These are phyloP conservation scores for Brachyhypopomus gauderio DNA, from an alignment of 2,113 vertebrate genomes.

Conservation along the genomic window DNA sequence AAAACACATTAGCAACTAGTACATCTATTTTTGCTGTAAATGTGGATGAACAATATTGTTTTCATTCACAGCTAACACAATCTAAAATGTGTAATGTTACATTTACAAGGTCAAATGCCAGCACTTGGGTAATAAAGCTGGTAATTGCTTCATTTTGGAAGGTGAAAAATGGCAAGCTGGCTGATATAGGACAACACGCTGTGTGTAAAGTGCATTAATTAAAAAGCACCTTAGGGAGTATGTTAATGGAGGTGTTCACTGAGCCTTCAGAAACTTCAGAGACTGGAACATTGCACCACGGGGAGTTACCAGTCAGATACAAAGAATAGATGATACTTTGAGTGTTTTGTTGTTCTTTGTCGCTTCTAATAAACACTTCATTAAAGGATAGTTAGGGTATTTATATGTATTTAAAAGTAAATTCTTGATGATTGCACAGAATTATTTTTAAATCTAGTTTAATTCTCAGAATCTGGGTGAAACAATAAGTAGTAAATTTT, in stretches of 20 bases:
- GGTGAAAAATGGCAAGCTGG: constrained; percentile 33
- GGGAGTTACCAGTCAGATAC: constrained; percentile 22
- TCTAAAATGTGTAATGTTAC: background rate
- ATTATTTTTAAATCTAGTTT: too few species aligned
- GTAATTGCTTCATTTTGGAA: constrained; percentile 61
- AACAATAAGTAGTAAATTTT: too few species aligned
- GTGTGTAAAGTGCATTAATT: constrained; percentile 55
- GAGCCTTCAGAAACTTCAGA: constrained; percentile 50
- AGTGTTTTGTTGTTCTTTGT: background rate
- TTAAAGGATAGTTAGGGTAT: background rate
- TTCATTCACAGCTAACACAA: background rate
- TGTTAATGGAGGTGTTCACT: constrained; percentile 57
- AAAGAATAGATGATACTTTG: too few species aligned
- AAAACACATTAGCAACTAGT: background rate
- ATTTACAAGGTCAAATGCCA: constrained; percentile 60
- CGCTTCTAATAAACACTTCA: background rate
- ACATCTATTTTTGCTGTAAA: background rate
- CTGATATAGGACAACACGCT: constrained; percentile 42
- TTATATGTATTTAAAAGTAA: background rate
- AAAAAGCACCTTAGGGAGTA: constrained; percentile 52
- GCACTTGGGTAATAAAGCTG: constrained; percentile 47
- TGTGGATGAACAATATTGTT: background rate
- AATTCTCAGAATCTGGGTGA: too few species aligned
- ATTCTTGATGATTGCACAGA: too few species aligned
- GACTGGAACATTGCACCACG: background rate